Conservation (phyloP, 2,888 invertebrate genomes). For the Epistrophella euchroma region DNA sequence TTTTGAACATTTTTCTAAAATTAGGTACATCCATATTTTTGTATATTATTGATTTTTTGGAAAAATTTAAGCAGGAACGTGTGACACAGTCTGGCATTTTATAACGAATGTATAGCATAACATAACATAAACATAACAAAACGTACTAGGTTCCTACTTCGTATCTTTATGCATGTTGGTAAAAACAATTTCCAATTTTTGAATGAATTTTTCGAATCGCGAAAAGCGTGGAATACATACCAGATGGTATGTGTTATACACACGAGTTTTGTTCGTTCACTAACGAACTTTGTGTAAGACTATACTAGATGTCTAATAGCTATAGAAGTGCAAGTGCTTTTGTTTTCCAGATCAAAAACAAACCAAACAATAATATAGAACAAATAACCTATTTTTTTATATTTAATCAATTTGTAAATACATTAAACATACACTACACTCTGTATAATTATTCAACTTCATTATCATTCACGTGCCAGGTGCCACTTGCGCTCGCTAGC, state of each 20-base stretch:
- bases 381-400: neutral
- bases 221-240: neutral
- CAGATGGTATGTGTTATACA: neutral
- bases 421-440: neutral
- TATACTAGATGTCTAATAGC: neutral
- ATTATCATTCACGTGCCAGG: neutral
- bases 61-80: no score
- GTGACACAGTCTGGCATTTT: no score
- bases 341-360: constrained; percentile 25
- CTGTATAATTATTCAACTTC: neutral
- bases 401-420: neutral
- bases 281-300: neutral
- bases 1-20: no score
- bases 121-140: no score
- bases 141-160: neutral
- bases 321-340: neutral
- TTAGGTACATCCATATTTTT: no score
- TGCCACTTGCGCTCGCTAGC: neutral
- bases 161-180: neutral
- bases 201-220: constrained; percentile 2
- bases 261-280: neutral
- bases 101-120: no score
- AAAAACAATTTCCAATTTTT: neutral
- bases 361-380: neutral
- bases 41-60: no score